A percentile compares a stretch with the other conserved stretches of the same genome.
phyloP scores from a whole-genome alignment of 2,113 vertebrate genomes.

The Xenus cinereus region DNA sequence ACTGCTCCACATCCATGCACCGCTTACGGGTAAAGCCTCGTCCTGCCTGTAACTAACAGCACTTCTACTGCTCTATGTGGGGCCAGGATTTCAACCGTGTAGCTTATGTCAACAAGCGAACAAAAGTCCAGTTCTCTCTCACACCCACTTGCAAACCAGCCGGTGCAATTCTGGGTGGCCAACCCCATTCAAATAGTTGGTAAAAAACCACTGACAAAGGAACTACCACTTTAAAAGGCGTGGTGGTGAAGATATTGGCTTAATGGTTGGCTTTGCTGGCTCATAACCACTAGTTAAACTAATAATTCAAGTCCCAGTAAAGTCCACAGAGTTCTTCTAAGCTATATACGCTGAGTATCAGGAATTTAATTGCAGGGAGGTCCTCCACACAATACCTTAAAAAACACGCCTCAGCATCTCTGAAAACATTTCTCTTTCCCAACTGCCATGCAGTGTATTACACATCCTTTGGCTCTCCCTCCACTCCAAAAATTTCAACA shows the following conservation, averaged over 20 bases:
- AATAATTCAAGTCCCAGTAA: conserved; percentile 36
- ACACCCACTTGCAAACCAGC: neutral
- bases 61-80: neutral
- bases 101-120: neutral
- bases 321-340: conserved; percentile 26
- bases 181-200: neutral
- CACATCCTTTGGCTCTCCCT: neutral
- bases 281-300: conserved; percentile 35
- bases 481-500: neutral
- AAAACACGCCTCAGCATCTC: conserved; percentile 38
- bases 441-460: neutral
- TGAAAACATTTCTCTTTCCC: neutral
- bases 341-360: neutral
- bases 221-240: conserved; percentile 34
- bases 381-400: conserved; percentile 39
- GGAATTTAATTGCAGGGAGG: conserved; percentile 51
- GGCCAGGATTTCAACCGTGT: neutral
- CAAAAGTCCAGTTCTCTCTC: neutral
- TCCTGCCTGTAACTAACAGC: neutral
- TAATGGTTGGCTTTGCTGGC: conserved; percentile 24
- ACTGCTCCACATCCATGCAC: neutral
- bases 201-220: conserved; percentile 24
- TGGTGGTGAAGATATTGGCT: conserved; percentile 13
- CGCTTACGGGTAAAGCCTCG: neutral
- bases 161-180: neutral